Base-by-base conservation (phyloP, 2,888 invertebrate species). In the Hydrotaea cyrtoneurina region DNA sequence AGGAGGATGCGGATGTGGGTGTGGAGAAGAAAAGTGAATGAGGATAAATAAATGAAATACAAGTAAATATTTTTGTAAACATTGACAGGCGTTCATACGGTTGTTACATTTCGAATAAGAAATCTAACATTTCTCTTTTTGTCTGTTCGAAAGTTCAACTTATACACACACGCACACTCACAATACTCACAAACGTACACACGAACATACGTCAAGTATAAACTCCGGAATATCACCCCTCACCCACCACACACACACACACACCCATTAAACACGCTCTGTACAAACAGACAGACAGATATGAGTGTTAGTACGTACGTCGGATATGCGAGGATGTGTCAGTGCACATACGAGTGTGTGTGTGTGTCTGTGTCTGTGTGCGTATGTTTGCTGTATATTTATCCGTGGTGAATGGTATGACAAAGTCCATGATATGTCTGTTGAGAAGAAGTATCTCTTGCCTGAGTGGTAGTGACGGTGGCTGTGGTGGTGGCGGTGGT, bases 51-150 rank as follows among this genome's bases (percentile, higher is more conserved):
- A 66, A 66, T 66, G 66, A 66, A 77, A 78, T 82, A 66, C 64
- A 72, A 80, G 82, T 73, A 88, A 87, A 87, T 87, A 87, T 88
- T 88, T 83, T 87, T 82, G 86, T 82, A 87, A 88, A 88, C 88
- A 89, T 89, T 89, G 89, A 89, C 89, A 89, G 88, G 76, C 75
- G 82, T 83, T 83, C 76, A 83, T 83, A 83, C 79, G 82, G 76
- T 79, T 75, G 75, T 82, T 82, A 82, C 82, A 82, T 82, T 82
- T 76, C 72, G 43, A 82, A 82, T 62, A 76, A 75, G 72, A 64
- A 79, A 72, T 74, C 23, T 55, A 39, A 72, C 23, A 59, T 69
- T 72, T 64, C 26, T 64, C 23, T 78, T 23, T 55, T 57, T 62
- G n/a, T 31, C n/a, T 3, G 55, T 76, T 76, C 74, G 50, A 26